These are phyloP conservation scores for Papilio gigon DNA, from an alignment of 2,888 invertebrate species.

Conservation along the genomic window DNA sequence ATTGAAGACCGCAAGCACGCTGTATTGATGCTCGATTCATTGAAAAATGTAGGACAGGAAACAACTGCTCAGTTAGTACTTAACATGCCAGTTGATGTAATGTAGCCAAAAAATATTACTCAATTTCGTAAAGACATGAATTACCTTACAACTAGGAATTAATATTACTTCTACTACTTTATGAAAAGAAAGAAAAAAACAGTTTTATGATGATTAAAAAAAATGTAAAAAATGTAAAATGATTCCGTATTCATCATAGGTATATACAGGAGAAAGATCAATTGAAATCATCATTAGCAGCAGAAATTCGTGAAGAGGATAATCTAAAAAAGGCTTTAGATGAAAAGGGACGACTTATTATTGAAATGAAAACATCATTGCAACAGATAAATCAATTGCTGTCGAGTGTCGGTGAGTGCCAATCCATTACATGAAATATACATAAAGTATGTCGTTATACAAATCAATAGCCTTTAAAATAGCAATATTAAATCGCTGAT, in stretches of 20 bases:
- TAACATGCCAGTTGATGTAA: not conserved
- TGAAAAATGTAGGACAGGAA: conserved; percentile 79
- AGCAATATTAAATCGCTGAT: no score
- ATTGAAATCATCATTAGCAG: conserved; percentile 69
- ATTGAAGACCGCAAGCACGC: conserved; percentile 80
- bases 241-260: no score
- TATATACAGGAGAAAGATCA: conserved; percentile 75
- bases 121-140: not conserved
- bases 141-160: not conserved
- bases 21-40: conserved; percentile 71
- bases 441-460: no score
- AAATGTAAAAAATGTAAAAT: no score
- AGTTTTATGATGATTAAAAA: not conserved
- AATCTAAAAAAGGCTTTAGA: conserved; percentile 69
- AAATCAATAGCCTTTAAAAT: not conserved
- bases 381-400: conserved; percentile 83
- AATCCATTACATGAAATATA: not conserved
- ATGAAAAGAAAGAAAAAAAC: not conserved
- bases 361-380: conserved; percentile 82
- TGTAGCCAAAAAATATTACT: not conserved
- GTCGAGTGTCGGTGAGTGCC: conserved; percentile 68
- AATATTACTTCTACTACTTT: not conserved
- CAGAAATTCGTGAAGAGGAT: conserved; percentile 69
- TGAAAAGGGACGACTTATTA: conserved; percentile 77
- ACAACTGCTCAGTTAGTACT: conserved; percentile 63